These are phyloP conservation scores for Drosophila elegans DNA, from an alignment of 1,140 invertebrate species.

Conservation along the genomic window DNA sequence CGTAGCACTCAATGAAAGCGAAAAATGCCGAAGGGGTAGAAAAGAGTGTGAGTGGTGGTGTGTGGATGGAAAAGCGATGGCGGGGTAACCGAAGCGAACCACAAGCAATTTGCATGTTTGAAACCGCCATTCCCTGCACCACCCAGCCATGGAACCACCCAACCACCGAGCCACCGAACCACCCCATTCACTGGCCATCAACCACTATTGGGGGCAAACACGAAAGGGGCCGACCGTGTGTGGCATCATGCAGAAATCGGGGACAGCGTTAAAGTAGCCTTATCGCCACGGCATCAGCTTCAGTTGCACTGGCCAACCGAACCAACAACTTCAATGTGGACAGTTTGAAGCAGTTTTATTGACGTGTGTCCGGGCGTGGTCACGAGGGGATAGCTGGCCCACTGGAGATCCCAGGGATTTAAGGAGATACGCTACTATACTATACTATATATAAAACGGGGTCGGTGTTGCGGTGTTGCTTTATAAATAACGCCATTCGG, in stretches of 20 bases:
- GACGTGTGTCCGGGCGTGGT: constrained; percentile 79
- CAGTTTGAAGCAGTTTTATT: constrained; percentile 81
- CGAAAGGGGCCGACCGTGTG: constrained; percentile 76
- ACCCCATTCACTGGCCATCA: constrained; percentile 11
- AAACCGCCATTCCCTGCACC: constrained; percentile 61
- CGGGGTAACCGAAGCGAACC: constrained; percentile 72
- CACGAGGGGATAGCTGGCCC: constrained; percentile 9
- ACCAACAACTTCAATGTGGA: constrained; percentile 64
- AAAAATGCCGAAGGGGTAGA: constrained; percentile 42
- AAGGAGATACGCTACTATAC: constrained; percentile 22
- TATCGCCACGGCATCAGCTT: constrained; percentile 63
- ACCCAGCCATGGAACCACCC: constrained; percentile 12
- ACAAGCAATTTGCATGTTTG: constrained; percentile 83
- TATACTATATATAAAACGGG: constrained; percentile 12
- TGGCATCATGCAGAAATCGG: constrained; percentile 78
- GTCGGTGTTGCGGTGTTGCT: constrained; percentile 47
- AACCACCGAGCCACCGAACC: constrained; percentile 23
- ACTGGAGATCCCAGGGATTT: constrained; percentile 11
- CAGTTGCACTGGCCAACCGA: constrained; percentile 30
- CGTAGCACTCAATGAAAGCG: constrained; percentile 78
- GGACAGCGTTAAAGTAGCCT: constrained; percentile 82
- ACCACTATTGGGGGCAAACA: constrained; percentile 72
- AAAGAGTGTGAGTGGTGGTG: neutral
- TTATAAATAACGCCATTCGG: constrained; percentile 73
- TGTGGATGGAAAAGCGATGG: constrained; percentile 8